phyloP scores from a whole-genome alignment of 2,113 vertebrate genomes.

The Malurus alboscapulatus region DNA sequence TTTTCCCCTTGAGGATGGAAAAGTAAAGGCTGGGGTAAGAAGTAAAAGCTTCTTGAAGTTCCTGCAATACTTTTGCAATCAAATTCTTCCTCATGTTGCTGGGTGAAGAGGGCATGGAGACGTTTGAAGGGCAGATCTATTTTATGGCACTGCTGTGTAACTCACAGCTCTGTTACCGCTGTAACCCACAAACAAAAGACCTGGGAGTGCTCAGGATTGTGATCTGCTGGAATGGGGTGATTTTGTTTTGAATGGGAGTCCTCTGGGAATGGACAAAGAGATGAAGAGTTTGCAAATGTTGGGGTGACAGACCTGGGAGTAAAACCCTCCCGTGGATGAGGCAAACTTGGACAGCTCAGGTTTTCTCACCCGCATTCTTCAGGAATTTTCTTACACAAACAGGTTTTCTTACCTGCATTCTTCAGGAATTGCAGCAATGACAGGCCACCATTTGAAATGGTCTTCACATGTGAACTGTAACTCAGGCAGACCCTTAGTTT shows the following conservation, averaged over 20 bases:
- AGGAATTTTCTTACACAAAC: not conserved
- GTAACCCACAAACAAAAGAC: not conserved
- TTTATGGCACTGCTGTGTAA: not conserved
- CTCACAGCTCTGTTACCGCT: not conserved
- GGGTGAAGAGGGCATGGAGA: not conserved
- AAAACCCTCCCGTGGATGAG: not conserved
- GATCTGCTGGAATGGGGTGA: not conserved
- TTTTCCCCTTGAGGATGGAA: slow-evolving; percentile 6
- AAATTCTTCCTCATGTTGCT: not conserved
- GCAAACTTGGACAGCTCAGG: not conserved
- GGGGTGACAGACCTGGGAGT: not conserved
- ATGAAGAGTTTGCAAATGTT: not conserved
- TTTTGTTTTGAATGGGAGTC: not conserved
- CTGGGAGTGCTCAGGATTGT: not conserved
- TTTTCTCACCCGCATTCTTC: not conserved
- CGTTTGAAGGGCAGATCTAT: not conserved
- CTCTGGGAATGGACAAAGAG: not conserved
- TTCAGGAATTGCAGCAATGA: not conserved
- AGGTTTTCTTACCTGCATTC: not conserved
- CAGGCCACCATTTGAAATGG: not conserved
- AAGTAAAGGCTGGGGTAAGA: not conserved
- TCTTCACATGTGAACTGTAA: not conserved
- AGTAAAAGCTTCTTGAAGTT: not conserved
- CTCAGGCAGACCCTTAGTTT: not conserved
- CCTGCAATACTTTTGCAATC: not conserved